A percentile compares a stretch with the other conserved stretches of the same genome.
These are phyloP conservation scores for Leucopsar rothschildi DNA, from an alignment of 2,113 vertebrate genomes.

Conservation along the genomic window DNA sequence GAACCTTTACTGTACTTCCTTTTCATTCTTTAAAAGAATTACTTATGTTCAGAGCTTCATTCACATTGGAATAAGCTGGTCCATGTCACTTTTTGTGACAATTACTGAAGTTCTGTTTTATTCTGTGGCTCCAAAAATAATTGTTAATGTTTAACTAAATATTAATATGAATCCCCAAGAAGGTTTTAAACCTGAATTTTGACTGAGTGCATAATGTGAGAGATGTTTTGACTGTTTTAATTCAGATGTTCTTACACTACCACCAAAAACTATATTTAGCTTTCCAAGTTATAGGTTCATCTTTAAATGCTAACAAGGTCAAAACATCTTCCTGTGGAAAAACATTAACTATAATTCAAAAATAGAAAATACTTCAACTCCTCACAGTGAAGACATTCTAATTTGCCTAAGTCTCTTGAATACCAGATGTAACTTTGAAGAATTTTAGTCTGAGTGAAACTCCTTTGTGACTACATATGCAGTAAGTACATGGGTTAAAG, in stretches of 20 bases:
- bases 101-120: background rate
- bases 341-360: background rate
- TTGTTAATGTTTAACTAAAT: constrained; percentile 10
- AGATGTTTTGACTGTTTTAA: background rate
- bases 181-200: constrained; percentile 7
- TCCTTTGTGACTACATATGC: background rate
- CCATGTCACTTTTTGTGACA: background rate
- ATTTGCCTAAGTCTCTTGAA: background rate
- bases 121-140: background rate
- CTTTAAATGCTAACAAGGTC: background rate
- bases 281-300: background rate
- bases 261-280: background rate
- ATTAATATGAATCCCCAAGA: background rate
- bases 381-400: background rate
- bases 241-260: background rate
- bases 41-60: background rate
- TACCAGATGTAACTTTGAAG: background rate
- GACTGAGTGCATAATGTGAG: background rate
- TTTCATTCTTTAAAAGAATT: background rate
- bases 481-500: background rate
- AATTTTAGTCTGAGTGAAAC: background rate
- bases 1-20: background rate
- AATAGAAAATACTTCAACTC: background rate
- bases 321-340: background rate
- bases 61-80: background rate